A percentile compares a stretch with the other conserved stretches of the same genome.
These are phyloP conservation scores for Camptogramma bilineatum DNA, from an alignment of 2,888 invertebrate species.

Conservation along the genomic window DNA sequence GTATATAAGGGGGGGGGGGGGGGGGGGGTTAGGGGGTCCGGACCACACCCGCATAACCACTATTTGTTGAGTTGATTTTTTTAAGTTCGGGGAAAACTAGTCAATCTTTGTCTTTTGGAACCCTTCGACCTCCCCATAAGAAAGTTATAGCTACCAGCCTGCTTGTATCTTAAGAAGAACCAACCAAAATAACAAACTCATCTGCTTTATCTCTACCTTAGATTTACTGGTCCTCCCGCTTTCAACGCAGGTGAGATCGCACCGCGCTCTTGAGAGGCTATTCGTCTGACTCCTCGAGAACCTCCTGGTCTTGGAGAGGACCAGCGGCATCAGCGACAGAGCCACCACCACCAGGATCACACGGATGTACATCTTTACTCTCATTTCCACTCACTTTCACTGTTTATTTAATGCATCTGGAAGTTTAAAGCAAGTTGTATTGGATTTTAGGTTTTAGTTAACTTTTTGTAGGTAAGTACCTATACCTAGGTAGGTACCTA, in stretches of 20 bases:
- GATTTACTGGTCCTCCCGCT: slow-evolving; percentile 66
- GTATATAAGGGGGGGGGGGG: no score
- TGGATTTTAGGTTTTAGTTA: not conserved
- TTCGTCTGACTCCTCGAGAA: slow-evolving; percentile 76
- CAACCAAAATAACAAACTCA: no score
- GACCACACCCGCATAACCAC: no score
- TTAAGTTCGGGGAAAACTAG: no score
- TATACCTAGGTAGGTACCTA: no score
- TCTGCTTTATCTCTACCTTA: slow-evolving; percentile 64
- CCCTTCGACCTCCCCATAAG: no score
- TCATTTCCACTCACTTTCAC: slow-evolving; percentile 34
- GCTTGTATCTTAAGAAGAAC: no score
- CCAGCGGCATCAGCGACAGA: slow-evolving; percentile 56
- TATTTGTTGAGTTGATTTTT: no score
- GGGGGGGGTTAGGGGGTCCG: no score
- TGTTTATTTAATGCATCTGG: slow-evolving; percentile 30
- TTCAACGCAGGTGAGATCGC: slow-evolving; percentile 85
- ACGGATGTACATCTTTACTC: slow-evolving; percentile 60
- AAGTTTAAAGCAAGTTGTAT: slow-evolving; percentile 13
- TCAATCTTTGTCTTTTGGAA: no score
- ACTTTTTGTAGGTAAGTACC: not conserved
- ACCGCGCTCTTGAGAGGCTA: slow-evolving; percentile 85
- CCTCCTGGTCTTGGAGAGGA: slow-evolving; percentile 64
- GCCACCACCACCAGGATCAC: slow-evolving; percentile 60
- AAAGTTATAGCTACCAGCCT: no score